Evolutionary conservation across 2,113 vertebrate genomes (phyloP), one percentile per base, ranked within the genome.

Genomic region (Puma concolor): DNA sequence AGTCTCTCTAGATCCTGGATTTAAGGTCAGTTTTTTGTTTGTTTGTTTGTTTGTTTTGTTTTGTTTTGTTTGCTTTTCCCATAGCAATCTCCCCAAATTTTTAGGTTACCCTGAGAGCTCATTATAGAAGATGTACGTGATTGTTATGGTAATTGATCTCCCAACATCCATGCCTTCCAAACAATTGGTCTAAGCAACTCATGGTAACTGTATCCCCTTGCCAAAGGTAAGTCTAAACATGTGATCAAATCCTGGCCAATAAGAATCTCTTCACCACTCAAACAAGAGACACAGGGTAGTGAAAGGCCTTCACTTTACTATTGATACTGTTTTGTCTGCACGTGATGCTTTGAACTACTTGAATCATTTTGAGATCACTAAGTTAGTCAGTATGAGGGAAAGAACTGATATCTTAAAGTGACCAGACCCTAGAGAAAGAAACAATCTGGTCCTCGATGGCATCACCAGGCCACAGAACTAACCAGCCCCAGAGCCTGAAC

Each of bases 241-340:
- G 12, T 10, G 64, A 71, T 71, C 52, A 36, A 85, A 69, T 74
- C 19, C 67, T 36, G 52, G 44, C 2, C 36, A 31, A 79, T 4
- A 89, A 57, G 86, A 94, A 84, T 64, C n/a, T 94, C 80, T 11
- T 85, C 17, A 79, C n/a, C n/a, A 63, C n/a, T 74, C 17, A 93
- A 93, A 88, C 2, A 48, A 92, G 10, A 67, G 84, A 29, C 14
- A 8, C 31, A 23, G 64, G 10, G 7, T n/a, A 38, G 50, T 2
- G 0, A 33, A 15, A 1, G 36, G 4, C 16, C 36, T 88, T 88
- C 48, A 48, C 67, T 93, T 76, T 29, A 38, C 38, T 41, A 21
- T 36, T 27, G 48, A 67, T 80, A 29, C 4, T 38, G 21, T 89
- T 89, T 79, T 71, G 15, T 52, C 50, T 90, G 33, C 25, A n/a